phyloP scores from a whole-genome alignment of 1,140 invertebrate genomes.

The Hormaphis cornu region DNA sequence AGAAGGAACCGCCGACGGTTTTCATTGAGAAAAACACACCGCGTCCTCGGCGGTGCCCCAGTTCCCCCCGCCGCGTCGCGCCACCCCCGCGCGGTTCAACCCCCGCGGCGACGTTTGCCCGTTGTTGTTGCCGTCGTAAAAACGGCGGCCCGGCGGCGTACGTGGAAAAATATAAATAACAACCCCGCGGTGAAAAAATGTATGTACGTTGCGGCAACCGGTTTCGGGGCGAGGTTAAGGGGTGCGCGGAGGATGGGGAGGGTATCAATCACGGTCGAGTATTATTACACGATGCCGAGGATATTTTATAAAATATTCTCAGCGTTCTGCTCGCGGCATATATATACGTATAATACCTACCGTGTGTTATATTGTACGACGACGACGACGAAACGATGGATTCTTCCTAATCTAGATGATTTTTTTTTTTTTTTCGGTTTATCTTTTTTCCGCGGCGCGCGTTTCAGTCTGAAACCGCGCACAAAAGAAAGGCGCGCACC shows the following conservation, averaged over 20 bases:
- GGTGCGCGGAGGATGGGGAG: neutral
- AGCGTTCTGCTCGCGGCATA: neutral
- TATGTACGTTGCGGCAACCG: neutral
- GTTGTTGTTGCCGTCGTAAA: neutral
- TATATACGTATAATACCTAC: neutral
- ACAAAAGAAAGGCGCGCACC: too few species aligned
- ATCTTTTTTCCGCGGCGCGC: neutral
- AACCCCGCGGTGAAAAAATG: neutral
- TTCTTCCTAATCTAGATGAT: conserved; percentile 10
- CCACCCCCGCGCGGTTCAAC: neutral
- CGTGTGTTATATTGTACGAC: too few species aligned
- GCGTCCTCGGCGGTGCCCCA: neutral
- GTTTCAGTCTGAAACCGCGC: too few species aligned
- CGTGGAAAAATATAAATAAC: neutral
- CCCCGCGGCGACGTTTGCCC: neutral
- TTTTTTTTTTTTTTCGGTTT: neutral
- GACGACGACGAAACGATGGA: too few species aligned
- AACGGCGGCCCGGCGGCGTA: too few species aligned
- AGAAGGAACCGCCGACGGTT: neutral
- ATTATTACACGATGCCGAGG: too few species aligned
- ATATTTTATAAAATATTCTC: neutral
- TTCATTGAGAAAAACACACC: conserved; percentile 25
- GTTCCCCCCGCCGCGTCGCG: neutral
- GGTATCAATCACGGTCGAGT: conserved; percentile 19
- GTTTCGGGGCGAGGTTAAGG: neutral